These are phyloP conservation scores for Syngnathus floridae DNA, from an alignment of 2,113 vertebrate species.

Conservation along the genomic window DNA sequence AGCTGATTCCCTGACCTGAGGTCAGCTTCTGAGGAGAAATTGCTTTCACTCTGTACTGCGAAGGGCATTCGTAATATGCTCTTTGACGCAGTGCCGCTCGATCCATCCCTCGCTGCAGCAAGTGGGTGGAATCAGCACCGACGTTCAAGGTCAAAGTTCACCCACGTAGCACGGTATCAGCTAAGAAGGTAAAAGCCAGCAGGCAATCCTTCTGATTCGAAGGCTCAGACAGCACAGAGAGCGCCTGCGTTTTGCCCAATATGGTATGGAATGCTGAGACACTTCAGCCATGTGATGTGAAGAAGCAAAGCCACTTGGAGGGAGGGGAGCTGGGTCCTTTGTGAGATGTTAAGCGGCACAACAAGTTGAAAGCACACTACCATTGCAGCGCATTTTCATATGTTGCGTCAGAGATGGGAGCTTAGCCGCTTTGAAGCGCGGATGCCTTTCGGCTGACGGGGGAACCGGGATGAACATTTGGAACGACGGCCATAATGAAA, in stretches of 20 bases:
- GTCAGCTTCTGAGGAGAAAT: conserved; percentile 14
- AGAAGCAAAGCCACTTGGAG: conserved; percentile 53
- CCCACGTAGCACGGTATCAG: conserved; percentile 5
- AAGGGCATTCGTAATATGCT: conserved; percentile 12
- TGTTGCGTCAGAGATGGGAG: conserved; percentile 49
- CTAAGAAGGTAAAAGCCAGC: conserved; percentile 15
- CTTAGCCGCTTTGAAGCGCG: conserved; percentile 38
- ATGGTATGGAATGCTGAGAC: conserved; percentile 73
- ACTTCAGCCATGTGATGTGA: conserved; percentile 58
- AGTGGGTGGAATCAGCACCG: conserved; percentile 1
- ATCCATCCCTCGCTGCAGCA: background rate
- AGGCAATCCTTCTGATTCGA: conserved; percentile 38
- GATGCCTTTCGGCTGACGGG: conserved; percentile 9
- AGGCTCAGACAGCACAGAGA: conserved; percentile 30
- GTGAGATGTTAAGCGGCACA: conserved; percentile 32
- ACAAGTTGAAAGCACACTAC: background rate
- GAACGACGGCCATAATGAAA: conserved; percentile 17
- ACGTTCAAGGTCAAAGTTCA: background rate
- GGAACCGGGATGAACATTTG: conserved; percentile 19
- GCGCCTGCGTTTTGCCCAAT: conserved; percentile 59
- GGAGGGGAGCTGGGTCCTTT: conserved; percentile 21
- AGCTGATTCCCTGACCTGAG: conserved; percentile 39
- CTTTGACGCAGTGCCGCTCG: conserved; percentile 15
- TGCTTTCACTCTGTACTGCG: conserved; percentile 13
- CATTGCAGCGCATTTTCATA: conserved; percentile 38